phyloP scores from a whole-genome alignment of 2,797 vertebrate genomes.

The Xenops minutus region DNA sequence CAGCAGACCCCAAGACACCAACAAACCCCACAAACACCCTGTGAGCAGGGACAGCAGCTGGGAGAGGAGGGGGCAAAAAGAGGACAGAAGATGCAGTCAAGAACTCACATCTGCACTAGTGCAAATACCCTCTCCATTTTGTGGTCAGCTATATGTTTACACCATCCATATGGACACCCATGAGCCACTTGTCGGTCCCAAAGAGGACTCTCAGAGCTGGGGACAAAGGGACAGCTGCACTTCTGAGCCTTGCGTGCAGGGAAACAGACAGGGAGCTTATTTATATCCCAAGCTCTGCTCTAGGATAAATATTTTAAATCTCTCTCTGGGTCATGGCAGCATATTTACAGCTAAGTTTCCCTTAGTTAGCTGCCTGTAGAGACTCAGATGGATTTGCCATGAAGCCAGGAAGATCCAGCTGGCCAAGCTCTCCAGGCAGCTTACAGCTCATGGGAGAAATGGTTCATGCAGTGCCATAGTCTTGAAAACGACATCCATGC shows the following conservation, averaged over 20 bases:
- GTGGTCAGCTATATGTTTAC: neutral
- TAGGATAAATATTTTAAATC: slow-evolving; percentile 54
- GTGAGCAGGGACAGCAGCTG: neutral
- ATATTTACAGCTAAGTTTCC: slow-evolving; percentile 26
- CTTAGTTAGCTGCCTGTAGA: neutral
- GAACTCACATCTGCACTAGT: neutral
- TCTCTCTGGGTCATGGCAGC: neutral
- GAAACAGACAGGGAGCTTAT: slow-evolving; percentile 40
- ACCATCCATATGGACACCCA: neutral
- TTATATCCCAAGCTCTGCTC: slow-evolving; percentile 12
- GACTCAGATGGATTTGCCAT: neutral
- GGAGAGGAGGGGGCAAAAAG: rapidly evolving
- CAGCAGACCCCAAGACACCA: neutral
- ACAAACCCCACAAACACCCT: neutral
- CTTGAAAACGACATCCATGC: neutral
- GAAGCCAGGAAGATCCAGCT: slow-evolving; percentile 7
- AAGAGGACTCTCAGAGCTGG: neutral
- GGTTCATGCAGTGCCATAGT: neutral
- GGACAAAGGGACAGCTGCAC: slow-evolving; percentile 33
- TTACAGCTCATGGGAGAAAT: neutral
- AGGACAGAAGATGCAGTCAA: neutral
- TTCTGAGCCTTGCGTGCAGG: neutral
- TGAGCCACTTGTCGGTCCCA: neutral
- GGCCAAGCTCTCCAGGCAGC: neutral
- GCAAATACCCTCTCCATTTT: neutral